These are phyloP conservation scores for Corythaeola cristata DNA, from an alignment of 2,113 vertebrate genomes.

Conservation along the genomic window DNA sequence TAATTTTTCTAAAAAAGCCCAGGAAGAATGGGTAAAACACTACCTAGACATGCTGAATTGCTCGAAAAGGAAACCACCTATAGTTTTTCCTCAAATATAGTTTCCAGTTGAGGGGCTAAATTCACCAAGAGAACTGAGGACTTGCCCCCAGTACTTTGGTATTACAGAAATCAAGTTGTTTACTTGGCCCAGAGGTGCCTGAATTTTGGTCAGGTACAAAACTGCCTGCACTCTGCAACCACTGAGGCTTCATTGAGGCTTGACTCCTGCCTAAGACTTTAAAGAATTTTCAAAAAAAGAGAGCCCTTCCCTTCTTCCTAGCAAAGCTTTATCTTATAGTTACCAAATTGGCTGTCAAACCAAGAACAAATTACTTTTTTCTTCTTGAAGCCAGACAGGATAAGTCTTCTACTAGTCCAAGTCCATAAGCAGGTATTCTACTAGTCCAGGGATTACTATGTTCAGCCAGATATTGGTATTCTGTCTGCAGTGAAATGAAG, in stretches of 20 bases:
- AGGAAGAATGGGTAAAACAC: background rate
- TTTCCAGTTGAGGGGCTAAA: background rate
- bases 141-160: background rate
- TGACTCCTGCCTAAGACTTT: background rate
- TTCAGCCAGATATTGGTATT: background rate
- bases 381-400: background rate
- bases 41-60: background rate
- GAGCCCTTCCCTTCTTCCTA: background rate
- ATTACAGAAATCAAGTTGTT: background rate
- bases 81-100: background rate
- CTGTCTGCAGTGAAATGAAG: background rate
- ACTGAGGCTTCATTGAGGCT: background rate
- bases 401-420: background rate
- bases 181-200: background rate
- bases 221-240: background rate
- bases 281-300: background rate
- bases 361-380: background rate
- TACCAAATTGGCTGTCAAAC: background rate
- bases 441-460: background rate
- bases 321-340: background rate
- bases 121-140: background rate
- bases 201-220: background rate
- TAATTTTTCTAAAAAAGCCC: background rate
- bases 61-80: background rate
- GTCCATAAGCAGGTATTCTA: background rate